phyloP scores from a whole-genome alignment of 92 coral and sea anemone genomes.

The Metridium senile region DNA sequence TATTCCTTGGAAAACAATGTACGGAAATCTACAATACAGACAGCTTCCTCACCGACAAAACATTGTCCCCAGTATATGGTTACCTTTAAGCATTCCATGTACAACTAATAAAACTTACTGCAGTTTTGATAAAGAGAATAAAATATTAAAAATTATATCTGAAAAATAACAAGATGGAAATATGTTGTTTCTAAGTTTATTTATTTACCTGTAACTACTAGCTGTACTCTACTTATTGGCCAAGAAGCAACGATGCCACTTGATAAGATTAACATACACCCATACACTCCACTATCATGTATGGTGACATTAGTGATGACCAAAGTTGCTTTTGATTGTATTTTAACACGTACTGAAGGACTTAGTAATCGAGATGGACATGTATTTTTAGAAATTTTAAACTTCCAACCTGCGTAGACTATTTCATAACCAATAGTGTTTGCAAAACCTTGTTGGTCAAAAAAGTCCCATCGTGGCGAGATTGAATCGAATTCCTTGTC shows the following conservation, averaged over 20 bases:
- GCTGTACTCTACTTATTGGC: neutral
- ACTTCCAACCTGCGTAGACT: neutral
- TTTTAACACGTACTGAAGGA: constrained; percentile 1
- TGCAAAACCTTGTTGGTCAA: neutral
- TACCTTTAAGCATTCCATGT: too few relatives aligned
- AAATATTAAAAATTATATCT: too few relatives aligned
- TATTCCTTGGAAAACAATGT: too few relatives aligned
- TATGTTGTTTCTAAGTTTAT: too few relatives aligned
- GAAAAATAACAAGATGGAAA: too few relatives aligned
- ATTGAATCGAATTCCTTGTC: neutral
- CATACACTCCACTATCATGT: neutral
- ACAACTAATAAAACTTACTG: too few relatives aligned
- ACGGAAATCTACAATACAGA: too few relatives aligned
- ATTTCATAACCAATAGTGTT: neutral
- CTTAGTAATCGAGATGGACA: constrained; percentile 6
- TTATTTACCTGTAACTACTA: constrained; percentile 2
- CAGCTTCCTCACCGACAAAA: too few relatives aligned
- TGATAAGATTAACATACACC: neutral
- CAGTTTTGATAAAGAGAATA: too few relatives aligned
- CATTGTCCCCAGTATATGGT: too few relatives aligned
- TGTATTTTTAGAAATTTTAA: neutral
- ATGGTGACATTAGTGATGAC: constrained; percentile 13
- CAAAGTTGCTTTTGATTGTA: constrained; percentile 2
- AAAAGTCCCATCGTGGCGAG: neutral
- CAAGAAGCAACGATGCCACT: neutral